Percentiles rank a stretch among this genome's conserved stretches.
Evolutionary conservation across 2,797 vertebrate species (phyloP).

Genomic region (Myotis daubentonii): DNA sequence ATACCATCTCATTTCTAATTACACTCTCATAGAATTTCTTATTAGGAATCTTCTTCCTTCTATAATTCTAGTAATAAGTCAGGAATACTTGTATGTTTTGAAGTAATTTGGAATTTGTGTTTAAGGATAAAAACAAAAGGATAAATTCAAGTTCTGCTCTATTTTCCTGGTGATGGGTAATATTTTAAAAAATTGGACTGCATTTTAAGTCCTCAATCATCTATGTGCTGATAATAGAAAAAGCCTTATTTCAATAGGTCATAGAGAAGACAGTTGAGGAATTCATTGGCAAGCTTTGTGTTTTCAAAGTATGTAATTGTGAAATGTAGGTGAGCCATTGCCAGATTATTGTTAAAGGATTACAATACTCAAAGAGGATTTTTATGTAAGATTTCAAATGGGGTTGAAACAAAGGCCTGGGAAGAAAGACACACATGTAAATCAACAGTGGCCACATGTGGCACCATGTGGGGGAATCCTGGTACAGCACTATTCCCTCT

Average conservation of each 20-base stretch:
- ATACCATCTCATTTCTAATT: background rate
- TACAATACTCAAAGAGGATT: background rate
- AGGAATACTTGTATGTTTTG: background rate
- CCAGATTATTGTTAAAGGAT: background rate
- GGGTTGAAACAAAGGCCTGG: background rate
- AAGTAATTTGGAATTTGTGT: background rate
- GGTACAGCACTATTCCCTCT: background rate
- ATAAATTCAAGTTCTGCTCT: background rate
- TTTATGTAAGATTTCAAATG: constrained; percentile 46
- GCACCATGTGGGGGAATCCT: background rate
- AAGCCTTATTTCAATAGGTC: constrained; percentile 19
- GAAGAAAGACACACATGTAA: background rate
- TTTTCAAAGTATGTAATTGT: constrained; percentile 49
- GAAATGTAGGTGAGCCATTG: constrained; percentile 42
- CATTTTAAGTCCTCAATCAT: background rate
- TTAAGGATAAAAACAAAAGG: constrained; percentile 32
- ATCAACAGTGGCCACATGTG: background rate
- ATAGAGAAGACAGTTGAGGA: constrained; percentile 32
- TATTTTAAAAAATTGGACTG: background rate
- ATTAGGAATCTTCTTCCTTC: background rate
- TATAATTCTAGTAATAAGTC: background rate
- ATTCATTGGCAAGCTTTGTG: constrained; percentile 37
- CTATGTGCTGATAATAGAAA: background rate
- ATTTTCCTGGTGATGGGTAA: background rate
- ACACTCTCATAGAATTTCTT: background rate